phyloP scores from a whole-genome alignment of 2,888 invertebrate genomes.

The Lochmaea crataegi region DNA sequence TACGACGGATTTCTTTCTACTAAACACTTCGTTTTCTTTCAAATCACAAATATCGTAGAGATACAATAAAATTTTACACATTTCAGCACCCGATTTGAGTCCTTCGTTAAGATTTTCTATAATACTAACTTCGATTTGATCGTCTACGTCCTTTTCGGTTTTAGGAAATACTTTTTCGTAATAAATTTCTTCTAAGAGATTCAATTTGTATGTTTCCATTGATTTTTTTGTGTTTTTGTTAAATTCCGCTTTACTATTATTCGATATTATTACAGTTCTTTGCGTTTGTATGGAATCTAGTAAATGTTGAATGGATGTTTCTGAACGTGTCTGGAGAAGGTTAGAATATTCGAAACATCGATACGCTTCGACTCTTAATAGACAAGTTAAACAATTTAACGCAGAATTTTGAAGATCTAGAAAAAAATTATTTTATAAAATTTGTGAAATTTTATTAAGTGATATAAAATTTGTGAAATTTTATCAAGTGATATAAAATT shows the following conservation, averaged over 20 bases:
- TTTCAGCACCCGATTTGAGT: conserved; percentile 63
- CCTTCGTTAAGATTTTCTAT: conserved; percentile 41
- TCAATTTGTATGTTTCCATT: conserved; percentile 41
- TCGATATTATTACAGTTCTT: conserved; percentile 44
- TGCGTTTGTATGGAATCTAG: conserved; percentile 57
- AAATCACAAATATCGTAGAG: conserved; percentile 64
- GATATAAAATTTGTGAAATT: conserved; percentile 7
- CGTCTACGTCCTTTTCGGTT: conserved; percentile 19
- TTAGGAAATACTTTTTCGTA: conserved; percentile 50
- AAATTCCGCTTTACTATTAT: conserved; percentile 18
- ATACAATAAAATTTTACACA: conserved; percentile 65
- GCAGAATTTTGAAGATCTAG: conserved; percentile 57
- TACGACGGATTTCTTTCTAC: conserved; percentile 63
- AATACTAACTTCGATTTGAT: conserved; percentile 47
- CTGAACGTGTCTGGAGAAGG: conserved; percentile 10
- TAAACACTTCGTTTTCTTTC: conserved; percentile 55
- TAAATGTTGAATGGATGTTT: conserved; percentile 50
- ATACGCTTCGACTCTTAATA: conserved; percentile 51
- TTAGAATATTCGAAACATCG: conserved; percentile 34
- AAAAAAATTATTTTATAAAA: conserved; percentile 34
- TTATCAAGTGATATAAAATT: background rate
- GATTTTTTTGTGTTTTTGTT: conserved; percentile 23
- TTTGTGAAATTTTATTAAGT: conserved; percentile 3
- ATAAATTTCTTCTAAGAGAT: conserved; percentile 54
- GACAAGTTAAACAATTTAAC: conserved; percentile 51